phyloP scores from a whole-genome alignment of 1,140 invertebrate species.

The Dolichoris vasculosae region DNA sequence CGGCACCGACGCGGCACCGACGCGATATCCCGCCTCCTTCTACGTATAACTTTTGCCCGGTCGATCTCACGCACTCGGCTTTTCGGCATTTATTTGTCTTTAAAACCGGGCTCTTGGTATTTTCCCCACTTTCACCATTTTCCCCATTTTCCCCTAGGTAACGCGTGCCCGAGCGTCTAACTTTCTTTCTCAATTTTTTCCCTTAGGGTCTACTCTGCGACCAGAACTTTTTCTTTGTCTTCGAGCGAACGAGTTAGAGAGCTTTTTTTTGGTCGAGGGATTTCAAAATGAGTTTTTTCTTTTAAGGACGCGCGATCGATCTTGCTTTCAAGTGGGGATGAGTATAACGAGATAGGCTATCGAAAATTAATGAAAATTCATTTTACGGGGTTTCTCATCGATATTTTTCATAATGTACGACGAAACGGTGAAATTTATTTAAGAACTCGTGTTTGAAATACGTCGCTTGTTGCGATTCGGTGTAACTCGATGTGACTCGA shows the following conservation, averaged over 20 bases:
- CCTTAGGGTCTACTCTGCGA: no score
- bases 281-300: neutral
- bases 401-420: neutral
- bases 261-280: no score
- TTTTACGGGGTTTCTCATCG: neutral
- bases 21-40: neutral
- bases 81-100: slow-evolving; percentile 36
- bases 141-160: neutral
- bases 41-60: neutral
- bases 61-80: neutral
- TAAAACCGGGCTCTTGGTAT: neutral
- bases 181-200: neutral
- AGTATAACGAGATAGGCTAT: neutral
- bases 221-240: no score
- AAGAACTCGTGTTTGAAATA: neutral
- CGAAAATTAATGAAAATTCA: neutral
- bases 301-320: neutral
- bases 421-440: neutral
- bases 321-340: neutral
- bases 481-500: no score
- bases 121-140: no score
- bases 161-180: neutral
- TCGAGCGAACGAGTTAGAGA: no score
- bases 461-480: no score
- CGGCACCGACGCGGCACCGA: neutral